Base-by-base conservation (phyloP, 2,113 vertebrate species). In the Engystomops pustulosus region DNA sequence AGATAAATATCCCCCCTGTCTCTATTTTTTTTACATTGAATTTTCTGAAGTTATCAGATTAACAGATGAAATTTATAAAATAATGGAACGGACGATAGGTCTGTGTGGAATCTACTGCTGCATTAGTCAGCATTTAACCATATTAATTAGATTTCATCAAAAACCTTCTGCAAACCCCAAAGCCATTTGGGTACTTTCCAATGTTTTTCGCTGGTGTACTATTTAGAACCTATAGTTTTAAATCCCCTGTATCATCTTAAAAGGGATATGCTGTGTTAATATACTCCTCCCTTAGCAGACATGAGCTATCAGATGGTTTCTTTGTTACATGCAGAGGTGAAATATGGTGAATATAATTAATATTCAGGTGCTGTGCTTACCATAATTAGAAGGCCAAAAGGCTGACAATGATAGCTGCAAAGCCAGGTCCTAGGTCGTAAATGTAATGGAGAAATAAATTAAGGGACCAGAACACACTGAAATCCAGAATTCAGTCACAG, bases 361-460 rank as follows among this genome's bases (percentile, higher is more conserved):
- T 87, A 93, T 90, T 89, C 86, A 81, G 81, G 75, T 90, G 81
- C 62, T 77, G 70, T 69, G 53, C 68, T 87, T 86, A 77, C 80
- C 83, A 49, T 88, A 87, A 90, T 91, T 87, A 74, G 74, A 87
- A 83, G 86, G 86, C 85, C 83, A 86, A 89, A 89, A 87, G 86
- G 69, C 84, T 75, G 38, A 69, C 78, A 86, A 58, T n/a, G 38
- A 89, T 81, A 88, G 86, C 84, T 79, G 20, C 67, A 76, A 86
- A 85, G 85, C 55, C 62, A 44, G 78, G 76, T 78, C 32, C 62
- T 15, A 0, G 80, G 86, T 89, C 86, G 87, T 86, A 88, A 88
- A 87, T 74, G 75, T 86, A 89, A 89, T 85, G 78, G 86, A 89
- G 87, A 89, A 93, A 93, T 87, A 88, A 89, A 91, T 91, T 89